A percentile compares a stretch with the other conserved stretches of the same genome.
phyloP scores from a whole-genome alignment of 2,888 invertebrate species.

The Eupeodes latifasciatus region DNA sequence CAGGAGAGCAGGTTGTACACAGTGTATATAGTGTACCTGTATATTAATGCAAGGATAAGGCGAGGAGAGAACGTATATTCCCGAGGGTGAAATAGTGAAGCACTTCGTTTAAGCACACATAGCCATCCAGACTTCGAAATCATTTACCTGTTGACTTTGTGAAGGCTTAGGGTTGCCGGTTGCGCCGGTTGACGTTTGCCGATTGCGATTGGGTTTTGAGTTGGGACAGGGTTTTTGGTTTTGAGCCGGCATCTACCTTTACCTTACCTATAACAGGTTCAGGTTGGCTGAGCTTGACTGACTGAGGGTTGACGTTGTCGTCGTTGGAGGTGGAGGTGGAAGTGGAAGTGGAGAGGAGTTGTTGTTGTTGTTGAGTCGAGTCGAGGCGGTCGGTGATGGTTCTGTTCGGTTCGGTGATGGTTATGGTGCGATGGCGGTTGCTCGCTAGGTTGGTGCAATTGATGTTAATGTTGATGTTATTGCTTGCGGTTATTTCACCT shows the following conservation, averaged over 20 bases:
- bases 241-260: conserved; percentile 9
- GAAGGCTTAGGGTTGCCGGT: conserved; percentile 12
- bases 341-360: neutral
- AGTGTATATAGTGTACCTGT: too few relatives aligned
- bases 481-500: conserved; percentile 68
- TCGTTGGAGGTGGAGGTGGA: too few relatives aligned
- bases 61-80: conserved; percentile 12
- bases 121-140: conserved; percentile 37
- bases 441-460: conserved; percentile 60
- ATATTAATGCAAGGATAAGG: neutral
- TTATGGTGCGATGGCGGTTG: conserved; percentile 3
- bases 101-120: conserved; percentile 37
- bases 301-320: neutral
- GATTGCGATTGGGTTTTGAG: too few relatives aligned
- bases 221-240: conserved; percentile 28
- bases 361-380: neutral
- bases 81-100: conserved; percentile 42
- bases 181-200: too few relatives aligned
- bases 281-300: conserved; percentile 48
- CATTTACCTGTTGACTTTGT: conserved; percentile 69
- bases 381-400: neutral
- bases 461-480: conserved; percentile 67
- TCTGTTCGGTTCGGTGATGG: neutral
- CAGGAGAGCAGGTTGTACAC: neutral
- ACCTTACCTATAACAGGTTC: neutral